phyloP scores from a whole-genome alignment of 2,113 vertebrate genomes.

The Piaya cayana region DNA sequence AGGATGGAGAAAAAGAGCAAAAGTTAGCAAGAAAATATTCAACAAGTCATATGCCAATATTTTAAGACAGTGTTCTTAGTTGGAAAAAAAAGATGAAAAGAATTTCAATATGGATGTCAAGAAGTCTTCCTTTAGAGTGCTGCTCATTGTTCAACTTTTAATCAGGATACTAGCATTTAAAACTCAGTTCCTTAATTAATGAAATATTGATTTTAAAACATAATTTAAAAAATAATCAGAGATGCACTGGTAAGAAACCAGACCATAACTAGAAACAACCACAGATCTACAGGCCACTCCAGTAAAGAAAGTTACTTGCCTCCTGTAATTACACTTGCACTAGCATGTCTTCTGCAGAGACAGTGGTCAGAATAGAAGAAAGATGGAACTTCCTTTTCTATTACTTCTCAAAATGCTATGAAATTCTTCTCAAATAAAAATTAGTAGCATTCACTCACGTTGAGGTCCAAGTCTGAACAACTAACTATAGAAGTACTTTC shows the following conservation, averaged over 20 bases:
- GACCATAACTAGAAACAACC: neutral
- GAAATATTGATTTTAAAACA: neutral
- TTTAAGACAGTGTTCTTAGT: neutral
- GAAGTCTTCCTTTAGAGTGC: neutral
- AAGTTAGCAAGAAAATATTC: neutral
- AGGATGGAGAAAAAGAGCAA: neutral
- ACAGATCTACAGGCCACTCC: neutral
- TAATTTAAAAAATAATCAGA: neutral
- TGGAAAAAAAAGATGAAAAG: neutral
- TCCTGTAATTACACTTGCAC: neutral
- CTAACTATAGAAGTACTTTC: neutral
- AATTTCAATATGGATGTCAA: neutral
- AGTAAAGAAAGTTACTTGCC: neutral
- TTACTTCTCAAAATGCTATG: neutral
- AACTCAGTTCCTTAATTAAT: neutral
- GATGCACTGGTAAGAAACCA: neutral
- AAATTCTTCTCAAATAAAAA: neutral
- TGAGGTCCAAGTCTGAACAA: neutral
- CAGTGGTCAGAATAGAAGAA: neutral
- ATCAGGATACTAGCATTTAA: neutral
- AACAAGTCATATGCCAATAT: neutral
- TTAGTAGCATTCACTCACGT: neutral
- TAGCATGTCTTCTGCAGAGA: neutral
- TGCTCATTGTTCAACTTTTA: neutral
- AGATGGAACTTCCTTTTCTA: neutral